These are phyloP conservation scores for Glyptemys insculpta DNA, from an alignment of 2,797 vertebrate species.

Conservation along the genomic window DNA sequence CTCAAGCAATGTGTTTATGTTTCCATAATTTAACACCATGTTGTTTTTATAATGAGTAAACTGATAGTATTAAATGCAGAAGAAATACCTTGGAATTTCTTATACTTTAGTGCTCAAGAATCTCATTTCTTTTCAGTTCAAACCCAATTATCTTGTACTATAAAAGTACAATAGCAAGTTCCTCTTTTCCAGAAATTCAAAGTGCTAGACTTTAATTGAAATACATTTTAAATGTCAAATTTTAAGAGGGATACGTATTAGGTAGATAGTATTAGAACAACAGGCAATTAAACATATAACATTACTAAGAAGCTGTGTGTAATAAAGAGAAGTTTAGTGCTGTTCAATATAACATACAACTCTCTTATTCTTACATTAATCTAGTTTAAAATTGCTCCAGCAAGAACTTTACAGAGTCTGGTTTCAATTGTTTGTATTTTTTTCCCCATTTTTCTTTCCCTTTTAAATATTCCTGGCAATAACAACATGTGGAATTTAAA, in stretches of 20 bases:
- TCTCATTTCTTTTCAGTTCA: conserved; percentile 38
- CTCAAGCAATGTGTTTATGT: neutral
- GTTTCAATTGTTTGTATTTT: neutral
- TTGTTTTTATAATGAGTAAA: conserved; percentile 65
- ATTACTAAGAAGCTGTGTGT: neutral
- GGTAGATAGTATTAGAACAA: neutral
- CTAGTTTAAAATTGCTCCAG: neutral
- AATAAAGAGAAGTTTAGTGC: neutral
- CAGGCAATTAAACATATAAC: neutral
- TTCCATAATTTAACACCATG: conserved; percentile 47
- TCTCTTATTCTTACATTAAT: neutral
- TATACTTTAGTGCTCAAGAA: neutral
- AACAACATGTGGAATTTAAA: neutral
- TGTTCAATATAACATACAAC: neutral
- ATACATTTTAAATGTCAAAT: conserved; percentile 34
- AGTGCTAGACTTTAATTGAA: conserved; percentile 48
- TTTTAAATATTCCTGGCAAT: neutral
- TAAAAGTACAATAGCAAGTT: conserved; percentile 37
- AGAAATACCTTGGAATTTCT: conserved; percentile 46
- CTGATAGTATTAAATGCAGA: conserved; percentile 27
- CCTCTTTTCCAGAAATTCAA: conserved; percentile 27
- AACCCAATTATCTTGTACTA: conserved; percentile 56
- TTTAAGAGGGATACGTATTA: neutral
- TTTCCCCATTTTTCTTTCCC: neutral
- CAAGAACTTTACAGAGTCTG: neutral